A percentile compares a stretch with the other conserved stretches of the same genome.
Evolutionary conservation across 2,113 vertebrate species (phyloP).

Genomic region (Ibidorhyncha struthersii): DNA sequence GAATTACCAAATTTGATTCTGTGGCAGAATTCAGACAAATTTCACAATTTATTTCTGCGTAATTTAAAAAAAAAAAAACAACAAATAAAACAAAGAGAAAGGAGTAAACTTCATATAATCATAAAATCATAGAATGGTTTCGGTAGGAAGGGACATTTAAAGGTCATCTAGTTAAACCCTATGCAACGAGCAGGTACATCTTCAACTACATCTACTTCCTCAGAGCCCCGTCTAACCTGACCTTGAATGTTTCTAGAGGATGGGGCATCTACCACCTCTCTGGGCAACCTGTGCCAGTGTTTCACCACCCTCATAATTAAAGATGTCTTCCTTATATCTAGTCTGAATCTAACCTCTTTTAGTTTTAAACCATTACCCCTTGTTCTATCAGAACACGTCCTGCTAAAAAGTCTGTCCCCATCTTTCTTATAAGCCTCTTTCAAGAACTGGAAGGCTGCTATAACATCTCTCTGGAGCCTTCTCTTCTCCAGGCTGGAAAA

Average conservation of each 20-base stretch:
- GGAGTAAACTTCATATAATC: background rate
- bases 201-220: background rate
- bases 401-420: background rate
- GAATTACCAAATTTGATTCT: background rate
- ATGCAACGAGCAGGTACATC: background rate
- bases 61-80: background rate
- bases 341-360: background rate
- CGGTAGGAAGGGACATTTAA: background rate
- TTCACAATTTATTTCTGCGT: background rate
- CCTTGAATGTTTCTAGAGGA: too few species aligned
- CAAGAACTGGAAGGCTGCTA: background rate
- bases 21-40: background rate
- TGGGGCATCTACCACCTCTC: too few species aligned
- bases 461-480: background rate
- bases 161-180: background rate
- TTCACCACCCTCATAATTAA: background rate
- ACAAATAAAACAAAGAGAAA: background rate
- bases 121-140: background rate
- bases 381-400: background rate
- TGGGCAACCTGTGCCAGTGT: background rate
- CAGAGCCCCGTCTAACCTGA: background rate
- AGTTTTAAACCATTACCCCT: background rate
- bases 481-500: too few species aligned
- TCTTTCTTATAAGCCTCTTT: background rate
- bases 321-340: background rate